phyloP scores from a whole-genome alignment of 2,797 vertebrate species.

The Amblyraja radiata region DNA sequence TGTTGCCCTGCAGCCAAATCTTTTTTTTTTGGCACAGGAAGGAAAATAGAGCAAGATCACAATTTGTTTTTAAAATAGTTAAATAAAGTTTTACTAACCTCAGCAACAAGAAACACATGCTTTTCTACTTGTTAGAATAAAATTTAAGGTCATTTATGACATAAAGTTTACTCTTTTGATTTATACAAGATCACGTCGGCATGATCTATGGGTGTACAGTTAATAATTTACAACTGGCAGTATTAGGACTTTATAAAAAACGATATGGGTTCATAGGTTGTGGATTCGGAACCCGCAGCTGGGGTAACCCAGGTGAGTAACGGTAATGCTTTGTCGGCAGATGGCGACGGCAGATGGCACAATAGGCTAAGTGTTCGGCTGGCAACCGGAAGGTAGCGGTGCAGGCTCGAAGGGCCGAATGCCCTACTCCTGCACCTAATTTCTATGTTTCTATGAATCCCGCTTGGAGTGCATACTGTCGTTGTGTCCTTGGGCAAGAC shows the following conservation, averaged over 20 bases:
- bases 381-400: too few species aligned
- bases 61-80: constrained; percentile 32
- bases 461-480: too few species aligned
- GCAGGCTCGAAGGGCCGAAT: too few species aligned
- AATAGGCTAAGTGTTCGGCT: too few species aligned
- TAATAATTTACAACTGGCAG: not conserved
- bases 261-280: not conserved
- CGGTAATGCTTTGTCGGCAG: too few species aligned
- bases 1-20: constrained; percentile 7
- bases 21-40: not conserved
- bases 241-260: not conserved
- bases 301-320: too few species aligned
- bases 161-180: not conserved
- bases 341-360: too few species aligned
- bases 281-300: too few species aligned
- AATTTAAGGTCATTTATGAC: not conserved
- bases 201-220: not conserved
- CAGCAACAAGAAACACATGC: constrained; percentile 21
- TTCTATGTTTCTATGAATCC: too few species aligned
- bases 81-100: not conserved
- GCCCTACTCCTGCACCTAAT: too few species aligned
- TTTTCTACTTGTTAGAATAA: not conserved
- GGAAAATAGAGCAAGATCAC: constrained; percentile 14
- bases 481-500: too few species aligned
- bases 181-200: not conserved